Percentiles rank a stretch among this genome's conserved stretches.
Evolutionary conservation across 2,113 vertebrate genomes (phyloP).

Genomic region (Rhinoptilus africanus): DNA sequence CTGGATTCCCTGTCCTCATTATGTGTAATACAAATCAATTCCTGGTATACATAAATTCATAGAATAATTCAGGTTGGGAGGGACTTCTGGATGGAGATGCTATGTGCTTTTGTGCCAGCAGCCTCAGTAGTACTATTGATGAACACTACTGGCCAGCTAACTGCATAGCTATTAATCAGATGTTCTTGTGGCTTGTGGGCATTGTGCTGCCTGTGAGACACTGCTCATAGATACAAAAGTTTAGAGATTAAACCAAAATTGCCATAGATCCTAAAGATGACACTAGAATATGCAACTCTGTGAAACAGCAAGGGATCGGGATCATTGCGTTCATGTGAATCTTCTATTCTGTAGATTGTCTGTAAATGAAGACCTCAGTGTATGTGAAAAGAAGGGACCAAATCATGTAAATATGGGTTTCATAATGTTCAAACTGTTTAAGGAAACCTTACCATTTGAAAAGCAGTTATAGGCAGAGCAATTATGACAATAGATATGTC

Average conservation of each 20-base stretch:
- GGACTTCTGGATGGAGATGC: neutral
- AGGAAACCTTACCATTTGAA: neutral
- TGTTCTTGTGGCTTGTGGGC: neutral
- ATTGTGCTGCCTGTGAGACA: neutral
- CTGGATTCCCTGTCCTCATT: neutral
- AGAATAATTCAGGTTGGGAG: neutral
- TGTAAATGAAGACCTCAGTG: neutral
- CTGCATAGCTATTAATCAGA: neutral
- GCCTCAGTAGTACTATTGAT: neutral
- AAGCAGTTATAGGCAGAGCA: neutral
- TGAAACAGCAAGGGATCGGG: neutral
- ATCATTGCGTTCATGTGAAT: fast-evolving
- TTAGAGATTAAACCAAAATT: neutral
- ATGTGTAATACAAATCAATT: neutral
- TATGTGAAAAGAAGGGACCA: neutral
- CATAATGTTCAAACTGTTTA: neutral
- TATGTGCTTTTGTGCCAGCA: neutral
- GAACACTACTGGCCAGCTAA: neutral
- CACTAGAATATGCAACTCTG: neutral
- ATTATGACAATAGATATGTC: neutral
- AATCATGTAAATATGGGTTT: neutral
- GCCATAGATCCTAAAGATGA: neutral
- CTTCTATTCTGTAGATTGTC: neutral
- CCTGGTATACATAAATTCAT: neutral
- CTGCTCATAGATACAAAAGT: neutral